Percentiles rank a stretch among this genome's conserved stretches.
phyloP scores from a whole-genome alignment of 2,888 invertebrate species.

The Podabrus alpinus region DNA sequence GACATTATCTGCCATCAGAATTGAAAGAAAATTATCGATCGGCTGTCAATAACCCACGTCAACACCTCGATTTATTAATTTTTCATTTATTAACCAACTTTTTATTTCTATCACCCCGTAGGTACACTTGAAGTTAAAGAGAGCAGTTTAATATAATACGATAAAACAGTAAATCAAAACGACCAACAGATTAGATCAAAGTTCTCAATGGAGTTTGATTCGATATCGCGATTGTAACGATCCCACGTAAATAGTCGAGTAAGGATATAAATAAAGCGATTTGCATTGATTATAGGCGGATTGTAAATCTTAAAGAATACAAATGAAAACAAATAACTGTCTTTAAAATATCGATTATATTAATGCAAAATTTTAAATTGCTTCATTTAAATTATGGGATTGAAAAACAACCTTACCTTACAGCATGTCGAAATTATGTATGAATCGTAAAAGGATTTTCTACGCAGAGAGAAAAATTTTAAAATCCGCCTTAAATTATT shows the following conservation, averaged over 20 bases:
- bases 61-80: background rate
- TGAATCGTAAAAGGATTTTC: background rate
- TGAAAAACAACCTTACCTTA: background rate
- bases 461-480: too few species aligned
- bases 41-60: background rate
- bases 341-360: background rate
- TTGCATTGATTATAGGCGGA: constrained; percentile 26
- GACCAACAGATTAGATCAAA: constrained; percentile 24
- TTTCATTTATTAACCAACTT: background rate
- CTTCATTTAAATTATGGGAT: background rate
- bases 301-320: constrained; percentile 13
- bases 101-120: background rate
- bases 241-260: constrained; percentile 29
- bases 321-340: background rate
- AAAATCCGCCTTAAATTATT: too few species aligned
- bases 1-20: background rate
- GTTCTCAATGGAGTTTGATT: constrained; percentile 21
- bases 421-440: background rate
- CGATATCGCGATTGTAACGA: constrained; percentile 31
- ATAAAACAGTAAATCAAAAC: constrained; percentile 21
- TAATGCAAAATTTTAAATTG: background rate
- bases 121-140: background rate
- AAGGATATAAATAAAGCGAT: constrained; percentile 29
- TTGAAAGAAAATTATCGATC: background rate
- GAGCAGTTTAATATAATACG: background rate